Evolutionary conservation across 2,888 invertebrate species (phyloP), one percentile per base, ranked within the genome.

Genomic region (Octonoba sinensis): DNA sequence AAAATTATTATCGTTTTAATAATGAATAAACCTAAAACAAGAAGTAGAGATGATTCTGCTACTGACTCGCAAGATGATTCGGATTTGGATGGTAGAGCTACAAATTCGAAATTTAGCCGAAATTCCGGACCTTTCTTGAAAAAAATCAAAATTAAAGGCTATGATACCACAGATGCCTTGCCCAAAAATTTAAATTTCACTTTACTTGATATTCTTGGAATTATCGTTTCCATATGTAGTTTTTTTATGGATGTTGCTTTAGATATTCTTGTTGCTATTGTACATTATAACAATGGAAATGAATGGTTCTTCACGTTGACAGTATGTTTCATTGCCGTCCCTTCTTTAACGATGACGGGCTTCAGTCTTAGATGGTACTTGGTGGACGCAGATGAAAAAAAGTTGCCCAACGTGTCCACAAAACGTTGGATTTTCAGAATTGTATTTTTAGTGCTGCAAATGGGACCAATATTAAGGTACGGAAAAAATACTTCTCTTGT

Each of bases 341-440:
- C 94, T 64, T 93, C 94, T 0, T 90, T 94, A 84, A 92, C 94
- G 44, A 94, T 93, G 87, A 93, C 93, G 15, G 91, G 92, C 15
- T 92, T 94, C 71, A 94, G 93, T 69, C 90, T 92, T 84, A 89
- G 92, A 88, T 94, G 94, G 94, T 87, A 86, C 70, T 71, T 86
- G 11, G 72, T 85, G 16, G 86, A 86, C 72, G 79, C 83, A 13
- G 82, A 84, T 59, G 72, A 79, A 47, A 82, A 82, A 13, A 73
- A 59, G 36, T 60, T 84, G 16, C 84, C 84, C 0, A 47, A 54
- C 36, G 85, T 83, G 16, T 75, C 82, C 1, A 76, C 67, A 24
- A 62, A 49, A 3, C 79, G 85, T 72, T 86, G 86, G 86, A 66
- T 75, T 36, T 16, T 86, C 18, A 76, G 86, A 65, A 69, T 85